phyloP scores from a whole-genome alignment of 2,113 vertebrate genomes.

The Guaruba guarouba region DNA sequence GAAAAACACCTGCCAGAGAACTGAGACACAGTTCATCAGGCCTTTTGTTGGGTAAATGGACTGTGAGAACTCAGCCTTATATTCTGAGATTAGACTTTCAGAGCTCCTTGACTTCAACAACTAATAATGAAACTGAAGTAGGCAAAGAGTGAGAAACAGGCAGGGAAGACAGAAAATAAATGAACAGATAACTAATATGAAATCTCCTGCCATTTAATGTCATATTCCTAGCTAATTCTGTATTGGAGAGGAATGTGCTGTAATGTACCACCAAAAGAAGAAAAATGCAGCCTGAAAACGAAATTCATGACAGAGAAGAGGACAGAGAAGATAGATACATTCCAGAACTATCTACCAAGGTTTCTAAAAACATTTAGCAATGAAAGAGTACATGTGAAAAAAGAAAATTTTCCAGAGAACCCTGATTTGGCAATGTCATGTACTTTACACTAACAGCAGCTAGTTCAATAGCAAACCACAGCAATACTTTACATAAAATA shows the following conservation, averaged over 20 bases:
- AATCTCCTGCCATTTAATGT: neutral
- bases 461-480: neutral
- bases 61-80: neutral
- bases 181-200: neutral
- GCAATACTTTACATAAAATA: neutral
- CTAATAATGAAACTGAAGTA: no score
- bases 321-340: neutral
- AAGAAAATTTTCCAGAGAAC: neutral
- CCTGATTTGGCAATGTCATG: neutral
- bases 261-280: neutral
- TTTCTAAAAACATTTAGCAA: neutral
- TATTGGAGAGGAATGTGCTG: neutral
- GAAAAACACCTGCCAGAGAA: neutral
- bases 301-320: neutral
- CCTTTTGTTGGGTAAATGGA: neutral
- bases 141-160: neutral
- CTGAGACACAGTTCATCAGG: neutral
- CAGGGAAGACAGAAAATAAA: neutral
- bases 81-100: neutral
- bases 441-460: conserved; percentile 1
- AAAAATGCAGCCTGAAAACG: neutral
- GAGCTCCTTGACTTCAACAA: neutral
- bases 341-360: neutral
- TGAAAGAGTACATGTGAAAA: neutral
- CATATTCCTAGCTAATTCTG: neutral